Percentiles rank a stretch among this genome's conserved stretches.
Evolutionary conservation across 2,113 vertebrate species (phyloP).

Genomic region (Notarius quadriscutis): DNA sequence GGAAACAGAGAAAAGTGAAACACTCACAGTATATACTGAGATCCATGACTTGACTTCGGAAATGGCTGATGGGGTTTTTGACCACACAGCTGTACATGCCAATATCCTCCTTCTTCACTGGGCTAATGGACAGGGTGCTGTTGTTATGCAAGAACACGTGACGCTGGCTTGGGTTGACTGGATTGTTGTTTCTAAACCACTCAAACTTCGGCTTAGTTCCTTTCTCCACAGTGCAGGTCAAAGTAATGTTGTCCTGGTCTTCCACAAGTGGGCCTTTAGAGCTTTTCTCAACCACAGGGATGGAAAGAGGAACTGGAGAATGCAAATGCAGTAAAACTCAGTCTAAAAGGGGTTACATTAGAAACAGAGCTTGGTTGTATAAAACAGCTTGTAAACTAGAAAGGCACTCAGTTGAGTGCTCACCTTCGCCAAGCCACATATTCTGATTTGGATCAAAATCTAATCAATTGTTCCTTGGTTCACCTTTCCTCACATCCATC

Average conservation of each 20-base stretch:
- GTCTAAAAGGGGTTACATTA: neutral
- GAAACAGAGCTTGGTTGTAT: neutral
- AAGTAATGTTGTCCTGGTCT: constrained; percentile 72
- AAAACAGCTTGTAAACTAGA: neutral
- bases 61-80: constrained; percentile 66
- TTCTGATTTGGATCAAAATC: no score
- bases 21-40: constrained; percentile 77
- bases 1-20: neutral
- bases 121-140: constrained; percentile 65
- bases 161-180: constrained; percentile 54
- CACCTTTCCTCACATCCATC: no score
- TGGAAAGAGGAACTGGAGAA: constrained; percentile 68
- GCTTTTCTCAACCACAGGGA: constrained; percentile 64
- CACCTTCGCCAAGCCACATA: no score
- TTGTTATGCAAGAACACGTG: constrained; percentile 64
- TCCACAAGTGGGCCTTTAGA: constrained; percentile 67
- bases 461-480: no score
- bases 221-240: constrained; percentile 68
- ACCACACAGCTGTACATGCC: constrained; percentile 70
- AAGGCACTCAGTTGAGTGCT: no score
- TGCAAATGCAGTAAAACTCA: neutral
- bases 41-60: constrained; percentile 54
- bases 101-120: constrained; percentile 73
- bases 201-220: constrained; percentile 70
- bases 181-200: constrained; percentile 66